phyloP scores from a whole-genome alignment of 2,797 vertebrate species.

The Sebastes wilsoni region DNA sequence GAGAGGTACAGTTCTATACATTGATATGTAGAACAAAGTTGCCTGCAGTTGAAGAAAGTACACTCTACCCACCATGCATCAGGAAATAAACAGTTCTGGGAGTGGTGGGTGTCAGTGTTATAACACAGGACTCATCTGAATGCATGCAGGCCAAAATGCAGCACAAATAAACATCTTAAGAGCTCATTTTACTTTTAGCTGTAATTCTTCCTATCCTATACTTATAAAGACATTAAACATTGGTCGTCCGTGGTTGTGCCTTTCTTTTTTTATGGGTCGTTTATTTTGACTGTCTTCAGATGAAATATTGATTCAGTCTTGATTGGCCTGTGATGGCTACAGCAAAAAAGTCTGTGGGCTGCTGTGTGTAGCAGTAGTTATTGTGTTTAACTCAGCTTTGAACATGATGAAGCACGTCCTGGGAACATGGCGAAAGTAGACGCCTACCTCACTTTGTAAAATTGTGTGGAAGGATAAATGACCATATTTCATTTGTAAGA shows the following conservation, averaged over 20 bases:
- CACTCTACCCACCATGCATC: conserved; percentile 6
- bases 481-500: neutral
- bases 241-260: neutral
- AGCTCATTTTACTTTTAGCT: conserved; percentile 40
- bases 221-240: conserved; percentile 53
- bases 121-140: conserved; percentile 38
- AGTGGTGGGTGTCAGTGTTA: conserved; percentile 43
- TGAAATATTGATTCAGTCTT: conserved; percentile 47
- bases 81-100: conserved; percentile 51
- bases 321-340: conserved; percentile 36
- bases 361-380: conserved; percentile 10
- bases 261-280: conserved; percentile 20
- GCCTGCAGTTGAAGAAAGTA: conserved; percentile 31
- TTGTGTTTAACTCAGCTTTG: conserved; percentile 23
- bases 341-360: conserved; percentile 8
- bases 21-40: conserved; percentile 1
- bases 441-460: neutral
- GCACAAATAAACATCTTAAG: conserved; percentile 39
- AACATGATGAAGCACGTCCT: conserved; percentile 1
- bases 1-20: neutral
- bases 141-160: conserved; percentile 25
- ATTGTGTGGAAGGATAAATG: neutral
- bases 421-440: neutral
- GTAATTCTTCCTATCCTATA: conserved; percentile 16
- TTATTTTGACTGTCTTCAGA: conserved; percentile 47